Base-by-base conservation (phyloP, 2,797 vertebrate genomes). In the Heterohyrax brucei region DNA sequence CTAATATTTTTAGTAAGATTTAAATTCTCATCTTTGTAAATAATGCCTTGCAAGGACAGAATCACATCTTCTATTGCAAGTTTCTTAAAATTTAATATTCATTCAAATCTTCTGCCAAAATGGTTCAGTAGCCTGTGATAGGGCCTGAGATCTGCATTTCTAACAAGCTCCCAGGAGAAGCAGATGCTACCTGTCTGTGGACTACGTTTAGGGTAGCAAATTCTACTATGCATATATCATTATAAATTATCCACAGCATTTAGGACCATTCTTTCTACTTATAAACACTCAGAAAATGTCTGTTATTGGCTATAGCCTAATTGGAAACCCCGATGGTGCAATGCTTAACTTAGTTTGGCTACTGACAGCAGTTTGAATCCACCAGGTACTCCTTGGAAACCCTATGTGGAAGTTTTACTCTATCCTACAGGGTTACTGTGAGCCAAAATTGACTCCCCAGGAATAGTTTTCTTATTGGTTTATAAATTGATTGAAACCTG, bases 211-310 rank as follows among this genome's bases (percentile, higher is more conserved):
- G 12, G 72, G 28, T 66, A 86, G 21, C 7, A 87, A 89, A 4
- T 89, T 91, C 66, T 75, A 30, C 18, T 73, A 21, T 30, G 10
- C 7, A 88, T 2, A 77, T n/a, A 46, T 92, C 78, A 87, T 83
- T 96, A 96, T 84, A 75, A 91, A 48, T 84, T 8, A 72, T 22
- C 2, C 26, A 80, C 2, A 78, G 12, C n/a, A 50, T 66, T 75
- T 70, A 59, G 72, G 80, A 30, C 9, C 2, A 18, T 33, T 13
- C 1, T 61, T 88, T 86, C 30, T 91, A 75, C 1, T 24, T 14
- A 86, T 79, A 85, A 96, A 10, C 39, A 72, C 9, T 94, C 21
- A 66, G 70, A 53, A 85, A 91, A 33, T 70, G 12, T 85, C 89
- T 85, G 22, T 89, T 85, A 30, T 82, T 96, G 21, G 33, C 61